These are phyloP conservation scores for Anguilla anguilla DNA, from an alignment of 2,797 vertebrate genomes.

Conservation along the genomic window DNA sequence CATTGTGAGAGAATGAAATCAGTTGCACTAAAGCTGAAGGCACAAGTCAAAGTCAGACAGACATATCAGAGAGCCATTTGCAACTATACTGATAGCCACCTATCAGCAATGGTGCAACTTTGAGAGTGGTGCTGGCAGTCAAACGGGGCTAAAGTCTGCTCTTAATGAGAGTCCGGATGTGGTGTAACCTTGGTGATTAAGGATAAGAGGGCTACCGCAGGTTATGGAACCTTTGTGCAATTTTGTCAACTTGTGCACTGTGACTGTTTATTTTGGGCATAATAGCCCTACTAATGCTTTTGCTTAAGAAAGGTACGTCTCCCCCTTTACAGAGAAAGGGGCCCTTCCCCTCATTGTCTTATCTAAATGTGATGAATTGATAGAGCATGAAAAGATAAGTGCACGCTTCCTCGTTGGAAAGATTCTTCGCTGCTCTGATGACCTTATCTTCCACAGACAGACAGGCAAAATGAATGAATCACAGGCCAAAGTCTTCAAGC, in stretches of 20 bases:
- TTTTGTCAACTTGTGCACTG: too few species aligned
- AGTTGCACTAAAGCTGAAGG: background rate
- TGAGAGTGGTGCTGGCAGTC: constrained; percentile 22
- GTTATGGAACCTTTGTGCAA: background rate
- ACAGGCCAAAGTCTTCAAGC: background rate
- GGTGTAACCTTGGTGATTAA: constrained; percentile 50
- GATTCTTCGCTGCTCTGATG: background rate
- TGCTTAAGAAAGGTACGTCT: background rate
- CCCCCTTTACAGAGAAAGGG: background rate
- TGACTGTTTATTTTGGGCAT: constrained; percentile 4
- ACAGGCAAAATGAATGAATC: constrained; percentile 12
- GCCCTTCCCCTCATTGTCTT: background rate
- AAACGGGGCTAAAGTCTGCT: constrained; percentile 47
- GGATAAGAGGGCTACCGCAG: constrained; percentile 28
- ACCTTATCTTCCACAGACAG: background rate
- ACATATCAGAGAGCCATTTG: background rate
- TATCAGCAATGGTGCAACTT: constrained; percentile 36
- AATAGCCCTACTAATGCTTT: background rate
- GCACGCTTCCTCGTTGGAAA: background rate
- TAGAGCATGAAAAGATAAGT: background rate
- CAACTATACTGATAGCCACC: constrained; percentile 3
- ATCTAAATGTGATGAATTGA: constrained; percentile 9
- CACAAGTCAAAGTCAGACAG: background rate
- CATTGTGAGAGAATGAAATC: background rate
- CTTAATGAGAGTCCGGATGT: constrained; percentile 40